These are phyloP conservation scores for Tamias sibiricus DNA, from an alignment of 2,113 vertebrate species.

Conservation along the genomic window DNA sequence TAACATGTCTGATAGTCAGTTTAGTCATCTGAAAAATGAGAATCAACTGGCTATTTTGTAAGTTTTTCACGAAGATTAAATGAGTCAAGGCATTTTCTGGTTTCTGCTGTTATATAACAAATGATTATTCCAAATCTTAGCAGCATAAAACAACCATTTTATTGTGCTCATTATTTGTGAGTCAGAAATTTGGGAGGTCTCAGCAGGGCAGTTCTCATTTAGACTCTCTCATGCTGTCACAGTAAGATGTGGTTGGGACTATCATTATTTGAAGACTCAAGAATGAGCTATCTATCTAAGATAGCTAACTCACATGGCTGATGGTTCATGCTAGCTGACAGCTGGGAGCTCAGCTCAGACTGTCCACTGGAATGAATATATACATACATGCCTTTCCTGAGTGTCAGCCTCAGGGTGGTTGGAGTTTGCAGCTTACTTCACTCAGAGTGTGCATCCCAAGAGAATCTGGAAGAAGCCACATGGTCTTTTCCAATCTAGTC, in stretches of 20 bases:
- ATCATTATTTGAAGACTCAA: neutral
- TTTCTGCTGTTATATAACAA: conserved; percentile 7
- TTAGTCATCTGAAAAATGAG: neutral
- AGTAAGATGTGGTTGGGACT: neutral
- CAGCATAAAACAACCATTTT: neutral
- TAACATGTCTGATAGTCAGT: neutral
- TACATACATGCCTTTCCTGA: neutral
- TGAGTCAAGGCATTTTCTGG: neutral
- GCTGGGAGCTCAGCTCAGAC: neutral
- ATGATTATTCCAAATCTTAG: neutral
- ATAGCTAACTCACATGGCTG: neutral
- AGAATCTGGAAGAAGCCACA: neutral
- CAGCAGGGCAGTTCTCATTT: neutral
- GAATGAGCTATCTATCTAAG: neutral
- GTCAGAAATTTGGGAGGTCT: neutral
- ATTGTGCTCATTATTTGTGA: neutral
- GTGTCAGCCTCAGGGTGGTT: neutral
- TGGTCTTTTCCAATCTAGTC: neutral
- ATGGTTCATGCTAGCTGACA: neutral
- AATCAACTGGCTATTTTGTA: neutral
- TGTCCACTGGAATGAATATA: neutral
- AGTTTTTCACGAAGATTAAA: neutral
- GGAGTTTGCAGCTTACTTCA: neutral
- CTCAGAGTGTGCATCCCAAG: neutral
- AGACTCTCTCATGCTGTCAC: neutral